Evolutionary conservation across 2,888 invertebrate genomes (phyloP), one percentile per base, ranked within the genome.

Genomic region (Eledone cirrhosa): DNA sequence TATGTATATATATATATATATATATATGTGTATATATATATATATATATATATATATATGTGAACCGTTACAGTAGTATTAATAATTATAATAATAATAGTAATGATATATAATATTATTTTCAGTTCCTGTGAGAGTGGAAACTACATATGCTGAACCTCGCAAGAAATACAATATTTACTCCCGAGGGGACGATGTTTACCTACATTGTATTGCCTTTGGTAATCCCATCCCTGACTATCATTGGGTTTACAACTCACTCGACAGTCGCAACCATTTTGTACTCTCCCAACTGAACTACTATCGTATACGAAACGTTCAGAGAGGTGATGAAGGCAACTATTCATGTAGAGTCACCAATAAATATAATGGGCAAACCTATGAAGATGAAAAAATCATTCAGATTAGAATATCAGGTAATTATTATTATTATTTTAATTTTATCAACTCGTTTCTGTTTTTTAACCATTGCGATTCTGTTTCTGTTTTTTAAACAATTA

Each of bases 311-410:
- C 76, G 59, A 31, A 78, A 81, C 29, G 78, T 79, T 8, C 76
- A 81, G 33, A n/a, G 24, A 2, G 67, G 53, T 0, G 80, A 84
- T 72, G 80, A 79, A 16, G 86, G 86, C 2, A 83, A 78, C n/a
- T 86, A 85, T 59, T 82, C 79, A 16, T 86, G 86, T 80, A 80
- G 78, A 19, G 86, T 81, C 0, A 79, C 79, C 22, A 86, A 85
- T 65, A 79, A 77, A 48, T 80, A 85, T 19, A 82, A 83, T 33
- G 82, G 81, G 4, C 79, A 76, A 2, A 63, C 65, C 2, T 81
- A 81, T 48, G 80, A 77, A 16, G 83, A 82, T 48, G 79, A 78
- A n/a, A 79, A 74, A 27, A 78, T 81, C 14, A 59, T 84, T 13
- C 80, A 81, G 14, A 75, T 85, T 16, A 78, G 79, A 53, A 74